Evolutionary conservation across 30 jellyfish, hydroid and myxozoan genomes (phyloP).

Genomic region (Hydractinia echinata): DNA sequence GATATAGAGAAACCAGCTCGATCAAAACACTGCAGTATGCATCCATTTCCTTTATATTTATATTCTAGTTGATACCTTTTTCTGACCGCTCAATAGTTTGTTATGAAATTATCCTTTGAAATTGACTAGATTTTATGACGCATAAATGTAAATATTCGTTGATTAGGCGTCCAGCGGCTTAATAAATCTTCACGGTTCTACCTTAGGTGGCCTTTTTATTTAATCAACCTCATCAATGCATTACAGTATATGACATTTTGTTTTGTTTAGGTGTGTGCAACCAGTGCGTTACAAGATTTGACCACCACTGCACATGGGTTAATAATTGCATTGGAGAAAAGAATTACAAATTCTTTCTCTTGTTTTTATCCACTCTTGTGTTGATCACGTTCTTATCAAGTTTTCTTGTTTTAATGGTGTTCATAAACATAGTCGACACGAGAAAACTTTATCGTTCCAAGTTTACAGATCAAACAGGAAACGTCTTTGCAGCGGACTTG

Average conservation of each 20-base stretch:
- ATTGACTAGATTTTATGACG: no score
- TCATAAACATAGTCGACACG: constrained; percentile 45
- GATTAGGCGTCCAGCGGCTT: no score
- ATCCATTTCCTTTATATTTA: neutral
- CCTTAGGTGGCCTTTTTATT: no score
- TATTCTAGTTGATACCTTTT: no score
- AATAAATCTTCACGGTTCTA: no score
- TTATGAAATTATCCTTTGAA: no score
- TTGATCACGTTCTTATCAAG: constrained; percentile 56
- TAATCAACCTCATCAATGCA: no score
- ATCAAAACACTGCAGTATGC: constrained; percentile 89
- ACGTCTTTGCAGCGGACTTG: constrained; percentile 40
- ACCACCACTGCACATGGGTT: constrained; percentile 93
- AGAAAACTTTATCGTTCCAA: constrained; percentile 48
- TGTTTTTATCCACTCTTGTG: constrained; percentile 58
- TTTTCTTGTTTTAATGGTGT: constrained; percentile 67
- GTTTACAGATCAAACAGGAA: constrained; percentile 59
- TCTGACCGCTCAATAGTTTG: no score
- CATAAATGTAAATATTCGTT: no score
- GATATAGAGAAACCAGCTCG: constrained; percentile 79
- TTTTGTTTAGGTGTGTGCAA: constrained; percentile 61
- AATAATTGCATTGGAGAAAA: constrained; percentile 72
- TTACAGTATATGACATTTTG: no score
- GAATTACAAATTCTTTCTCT: constrained; percentile 58
- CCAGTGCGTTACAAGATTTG: constrained; percentile 78